phyloP scores from a whole-genome alignment of 1,140 invertebrate species.

The honey bee (Apis mellifera) region DNA sequence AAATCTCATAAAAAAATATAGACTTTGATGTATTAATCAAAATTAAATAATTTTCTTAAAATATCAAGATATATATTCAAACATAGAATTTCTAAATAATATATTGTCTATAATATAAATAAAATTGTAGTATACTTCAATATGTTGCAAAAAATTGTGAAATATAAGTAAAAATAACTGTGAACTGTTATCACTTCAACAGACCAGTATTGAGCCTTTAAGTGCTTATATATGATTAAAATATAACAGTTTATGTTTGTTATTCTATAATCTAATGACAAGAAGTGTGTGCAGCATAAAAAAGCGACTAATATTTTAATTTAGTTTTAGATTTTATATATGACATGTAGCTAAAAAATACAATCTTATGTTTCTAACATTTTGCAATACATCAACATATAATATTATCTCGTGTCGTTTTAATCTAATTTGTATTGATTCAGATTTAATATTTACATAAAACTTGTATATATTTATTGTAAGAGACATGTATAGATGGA shows the following conservation, averaged over 20 bases:
- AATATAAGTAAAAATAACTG: constrained; percentile 25
- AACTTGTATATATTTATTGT: constrained; percentile 42
- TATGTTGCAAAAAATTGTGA: neutral
- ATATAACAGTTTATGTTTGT: constrained; percentile 21
- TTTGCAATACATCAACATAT: neutral
- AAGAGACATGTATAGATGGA: constrained; percentile 53
- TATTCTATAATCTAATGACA: constrained; percentile 7
- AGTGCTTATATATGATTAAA: constrained; percentile 30
- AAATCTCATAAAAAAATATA: constrained; percentile 2
- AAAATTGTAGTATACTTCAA: constrained; percentile 15
- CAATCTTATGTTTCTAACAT: constrained; percentile 28
- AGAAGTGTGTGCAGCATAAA: constrained; percentile 28
- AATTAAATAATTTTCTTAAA: constrained; percentile 25
- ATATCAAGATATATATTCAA: constrained; percentile 18
- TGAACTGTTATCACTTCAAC: constrained; percentile 21
- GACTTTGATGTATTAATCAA: constrained; percentile 12
- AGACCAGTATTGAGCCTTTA: constrained; percentile 36
- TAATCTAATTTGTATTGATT: constrained; percentile 38
- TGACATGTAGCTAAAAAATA: constrained; percentile 10
- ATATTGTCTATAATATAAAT: constrained; percentile 44
- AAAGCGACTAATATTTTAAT: constrained; percentile 20
- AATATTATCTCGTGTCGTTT: constrained; percentile 28
- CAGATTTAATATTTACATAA: constrained; percentile 30
- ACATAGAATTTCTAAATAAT: constrained; percentile 2
- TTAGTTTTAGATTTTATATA: constrained; percentile 22